Evolutionary conservation across 2,113 vertebrate species (phyloP).

Genomic region (Carlito syrichta): DNA sequence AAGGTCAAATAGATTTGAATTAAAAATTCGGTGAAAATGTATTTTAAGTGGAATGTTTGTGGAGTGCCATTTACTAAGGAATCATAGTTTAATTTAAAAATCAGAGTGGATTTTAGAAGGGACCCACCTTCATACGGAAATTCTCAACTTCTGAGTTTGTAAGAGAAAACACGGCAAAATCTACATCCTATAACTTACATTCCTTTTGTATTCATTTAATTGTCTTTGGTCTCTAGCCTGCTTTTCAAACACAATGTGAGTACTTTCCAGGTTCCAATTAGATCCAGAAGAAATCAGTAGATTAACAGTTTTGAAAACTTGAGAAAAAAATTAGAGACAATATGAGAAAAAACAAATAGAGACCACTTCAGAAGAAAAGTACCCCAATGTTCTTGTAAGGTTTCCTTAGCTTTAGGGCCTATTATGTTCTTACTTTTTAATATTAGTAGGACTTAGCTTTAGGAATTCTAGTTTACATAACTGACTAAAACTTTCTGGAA

Average conservation of each 20-base stretch:
- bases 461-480: constrained; percentile 24
- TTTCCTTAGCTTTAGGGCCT: not conserved
- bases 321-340: not conserved
- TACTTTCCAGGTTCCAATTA: constrained; percentile 6
- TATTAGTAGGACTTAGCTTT: not conserved
- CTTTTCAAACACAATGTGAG: not conserved
- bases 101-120: not conserved
- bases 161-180: not conserved
- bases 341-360: not conserved
- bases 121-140: not conserved
- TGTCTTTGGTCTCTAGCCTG: not conserved
- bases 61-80: not conserved
- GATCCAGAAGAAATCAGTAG: not conserved
- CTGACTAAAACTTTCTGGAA: constrained; percentile 38
- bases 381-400: not conserved
- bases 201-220: not conserved
- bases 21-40: constrained; percentile 31
- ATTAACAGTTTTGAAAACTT: constrained; percentile 35
- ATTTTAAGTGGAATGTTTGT: not conserved
- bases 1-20: not conserved
- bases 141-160: not conserved
- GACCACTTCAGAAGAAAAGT: not conserved
- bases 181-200: not conserved
- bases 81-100: not conserved
- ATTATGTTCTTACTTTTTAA: not conserved